Evolutionary conservation across 2,888 invertebrate species (phyloP).

Genomic region (Caenorhabditis afra): DNA sequence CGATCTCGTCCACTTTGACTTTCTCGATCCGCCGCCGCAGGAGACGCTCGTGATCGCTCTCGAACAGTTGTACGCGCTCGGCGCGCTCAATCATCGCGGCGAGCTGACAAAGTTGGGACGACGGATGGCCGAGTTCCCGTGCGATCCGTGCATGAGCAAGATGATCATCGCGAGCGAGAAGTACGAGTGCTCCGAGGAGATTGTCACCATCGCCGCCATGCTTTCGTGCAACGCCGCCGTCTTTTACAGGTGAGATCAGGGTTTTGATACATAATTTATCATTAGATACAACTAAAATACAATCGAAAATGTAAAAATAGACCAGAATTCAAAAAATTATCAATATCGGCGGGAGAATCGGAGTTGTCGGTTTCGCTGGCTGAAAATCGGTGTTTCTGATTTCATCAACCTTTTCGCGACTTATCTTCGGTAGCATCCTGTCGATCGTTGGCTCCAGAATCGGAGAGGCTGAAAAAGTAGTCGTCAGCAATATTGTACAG

Average conservation of each 20-base stretch:
- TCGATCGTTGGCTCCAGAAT: no score
- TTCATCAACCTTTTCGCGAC: no score
- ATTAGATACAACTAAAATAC: no score
- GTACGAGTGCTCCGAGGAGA: constrained; percentile 95
- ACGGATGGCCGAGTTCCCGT: constrained; percentile 98
- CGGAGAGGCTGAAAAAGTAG: no score
- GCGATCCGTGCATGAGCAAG: constrained; percentile 99
- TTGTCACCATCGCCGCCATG: constrained; percentile 97
- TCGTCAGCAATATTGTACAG: no score
- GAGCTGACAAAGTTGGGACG: constrained; percentile 96
- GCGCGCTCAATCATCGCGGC: constrained; percentile 95
- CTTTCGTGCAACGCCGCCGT: constrained; percentile 96
- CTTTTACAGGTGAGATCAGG: constrained; percentile 87
- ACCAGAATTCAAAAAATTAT: no score
- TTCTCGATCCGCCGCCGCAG: constrained; percentile 96
- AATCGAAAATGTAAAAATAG: no score
- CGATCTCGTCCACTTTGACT: constrained; percentile 97
- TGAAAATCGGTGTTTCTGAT: no score
- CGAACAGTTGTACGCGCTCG: constrained; percentile 96
- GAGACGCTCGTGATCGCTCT: constrained; percentile 88
- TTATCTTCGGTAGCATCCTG: no score
- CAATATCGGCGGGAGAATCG: neutral
- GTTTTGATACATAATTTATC: no score
- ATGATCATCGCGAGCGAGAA: constrained; percentile 97
- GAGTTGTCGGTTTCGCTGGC: no score